Conservation (phyloP, 2,797 vertebrate species). For the Coilia nasus region DNA sequence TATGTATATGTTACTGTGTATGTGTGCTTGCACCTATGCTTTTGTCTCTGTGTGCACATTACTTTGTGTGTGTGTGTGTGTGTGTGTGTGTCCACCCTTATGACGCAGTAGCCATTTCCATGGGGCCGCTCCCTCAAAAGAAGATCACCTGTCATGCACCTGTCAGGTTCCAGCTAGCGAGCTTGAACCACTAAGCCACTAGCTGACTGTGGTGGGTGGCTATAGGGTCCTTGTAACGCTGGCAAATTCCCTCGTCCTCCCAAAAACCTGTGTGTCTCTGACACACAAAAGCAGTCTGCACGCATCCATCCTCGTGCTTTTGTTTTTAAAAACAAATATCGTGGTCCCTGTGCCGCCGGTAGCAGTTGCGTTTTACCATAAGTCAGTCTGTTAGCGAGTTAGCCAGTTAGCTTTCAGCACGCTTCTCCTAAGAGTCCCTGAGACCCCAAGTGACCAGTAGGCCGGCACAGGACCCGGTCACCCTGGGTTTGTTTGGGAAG, state of each 20-base stretch:
- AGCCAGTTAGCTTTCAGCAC: constrained; percentile 59
- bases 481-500: constrained; percentile 47
- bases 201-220: background rate
- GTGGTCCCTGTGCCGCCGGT: constrained; percentile 11
- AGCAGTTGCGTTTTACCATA: background rate
- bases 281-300: background rate
- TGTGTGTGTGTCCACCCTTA: constrained; percentile 32
- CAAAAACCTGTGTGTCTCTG: background rate
- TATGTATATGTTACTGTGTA: constrained; percentile 12
- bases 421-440: constrained; percentile 58
- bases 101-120: constrained; percentile 46
- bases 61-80: constrained; percentile 23
- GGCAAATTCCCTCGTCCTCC: background rate
- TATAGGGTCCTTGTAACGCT: background rate
- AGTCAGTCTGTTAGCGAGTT: constrained; percentile 30
- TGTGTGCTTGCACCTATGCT: constrained; percentile 30
- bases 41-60: background rate
- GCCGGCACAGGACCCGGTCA: constrained; percentile 45
- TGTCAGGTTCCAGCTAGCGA: background rate
- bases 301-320: background rate
- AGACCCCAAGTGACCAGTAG: constrained; percentile 52
- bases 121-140: background rate
- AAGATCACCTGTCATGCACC: background rate
- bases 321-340: background rate
- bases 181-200: background rate